Evolutionary conservation across 2,113 vertebrate species (phyloP), one percentile per base, ranked within the genome.

Genomic region (Psettodes erumei): DNA sequence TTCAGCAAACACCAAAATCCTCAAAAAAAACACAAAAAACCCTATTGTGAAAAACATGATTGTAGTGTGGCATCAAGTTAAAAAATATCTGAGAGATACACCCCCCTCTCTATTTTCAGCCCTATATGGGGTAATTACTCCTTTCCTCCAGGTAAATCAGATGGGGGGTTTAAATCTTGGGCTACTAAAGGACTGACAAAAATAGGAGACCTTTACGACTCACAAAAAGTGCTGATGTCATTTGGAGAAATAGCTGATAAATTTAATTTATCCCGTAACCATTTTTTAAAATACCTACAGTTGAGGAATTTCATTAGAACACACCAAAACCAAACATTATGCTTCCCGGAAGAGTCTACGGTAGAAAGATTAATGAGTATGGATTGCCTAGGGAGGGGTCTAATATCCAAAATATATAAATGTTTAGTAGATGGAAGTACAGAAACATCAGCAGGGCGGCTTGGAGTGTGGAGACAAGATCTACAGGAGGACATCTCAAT

Each of bases 1-100:
- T 13, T 40, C 12, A 40, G 15, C 37, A 10, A 38, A 1, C 5
- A 25, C 18, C 12, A 54, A 54, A 38, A 27, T 2, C 10, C 35
- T 42, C 16, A 28, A 28, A 67, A 67, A 60, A 59, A 6, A 47
- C 40, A 47, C n/a, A n/a, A n/a, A 27, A 27, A 48, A 60, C 15
- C 12, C 67, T 13, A 27, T 8, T 12, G n/a, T 47, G 7, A 48
- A 37, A 37, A 59, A 69, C 4, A 56, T 56, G 11, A 56, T 33
- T 45, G 19, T 1, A 10, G 38, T 69, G 1, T 58, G 37, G 53
- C 35, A 63, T 23, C 27, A 42, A 55, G 35, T 30, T 33, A 55
- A 43, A 30, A 55, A 55, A 9, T 9, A 42, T 54, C 18, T 68
- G 23, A 5, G 3, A n/a, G 37, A 68, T 30, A 30, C 25, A 7